Percentiles rank a stretch among this genome's conserved stretches.
phyloP scores from a whole-genome alignment of 2,888 invertebrate genomes.

The Gisinianus flammeolus region DNA sequence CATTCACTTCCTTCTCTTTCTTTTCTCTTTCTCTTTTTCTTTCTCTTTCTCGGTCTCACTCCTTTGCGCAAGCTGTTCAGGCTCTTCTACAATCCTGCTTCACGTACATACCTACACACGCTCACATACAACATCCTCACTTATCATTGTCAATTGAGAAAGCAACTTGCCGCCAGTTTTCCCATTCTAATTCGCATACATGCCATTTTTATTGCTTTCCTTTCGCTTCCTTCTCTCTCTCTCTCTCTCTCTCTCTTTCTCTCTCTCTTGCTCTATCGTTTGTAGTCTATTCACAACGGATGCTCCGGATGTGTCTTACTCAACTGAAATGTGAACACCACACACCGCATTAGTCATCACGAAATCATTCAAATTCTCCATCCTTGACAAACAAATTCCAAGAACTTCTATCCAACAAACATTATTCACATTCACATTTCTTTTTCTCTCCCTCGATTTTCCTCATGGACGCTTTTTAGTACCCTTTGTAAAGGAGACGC shows the following conservation, averaged over 20 bases:
- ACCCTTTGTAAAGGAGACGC: too few species aligned
- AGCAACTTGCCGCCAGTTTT: slow-evolving; percentile 25
- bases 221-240: background rate
- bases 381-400: slow-evolving; percentile 11
- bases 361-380: slow-evolving; percentile 1
- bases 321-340: background rate
- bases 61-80: slow-evolving; percentile 17
- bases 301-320: background rate
- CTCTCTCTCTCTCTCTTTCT: background rate
- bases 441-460: background rate
- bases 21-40: background rate
- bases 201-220: slow-evolving; percentile 29
- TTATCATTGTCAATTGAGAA: slow-evolving; percentile 37
- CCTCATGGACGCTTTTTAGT: too few species aligned
- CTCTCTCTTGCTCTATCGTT: too few species aligned
- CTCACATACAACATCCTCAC: slow-evolving; percentile 22
- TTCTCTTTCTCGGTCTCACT: background rate
- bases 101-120: too few species aligned
- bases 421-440: background rate
- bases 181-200: slow-evolving; percentile 24
- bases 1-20: background rate
- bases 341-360: slow-evolving; percentile 18
- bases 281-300: background rate
- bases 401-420: slow-evolving; percentile 5
- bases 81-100: too few species aligned